Percentiles rank a stretch among this genome's conserved stretches.
phyloP scores from a whole-genome alignment of 2,113 vertebrate genomes.

The Sminthopsis crassicaudata region DNA sequence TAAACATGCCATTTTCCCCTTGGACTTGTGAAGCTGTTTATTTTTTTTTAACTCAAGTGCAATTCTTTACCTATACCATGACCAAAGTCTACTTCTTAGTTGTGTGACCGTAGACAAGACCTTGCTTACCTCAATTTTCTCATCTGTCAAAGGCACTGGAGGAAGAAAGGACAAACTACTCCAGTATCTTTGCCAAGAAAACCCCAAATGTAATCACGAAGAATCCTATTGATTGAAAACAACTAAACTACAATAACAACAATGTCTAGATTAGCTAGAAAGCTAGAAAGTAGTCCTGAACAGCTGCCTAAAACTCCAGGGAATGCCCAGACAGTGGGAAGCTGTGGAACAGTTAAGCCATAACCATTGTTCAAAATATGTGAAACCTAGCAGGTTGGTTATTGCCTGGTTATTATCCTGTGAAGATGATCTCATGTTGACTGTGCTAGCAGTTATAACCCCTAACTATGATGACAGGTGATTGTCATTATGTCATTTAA shows the following conservation, averaged over 20 bases:
- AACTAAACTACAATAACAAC: too few relatives aligned
- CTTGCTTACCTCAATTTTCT: too few relatives aligned
- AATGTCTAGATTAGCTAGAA: background rate
- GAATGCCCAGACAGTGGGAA: background rate
- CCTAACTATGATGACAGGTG: background rate
- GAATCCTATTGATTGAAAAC: too few relatives aligned
- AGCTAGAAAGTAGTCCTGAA: background rate
- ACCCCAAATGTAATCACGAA: too few relatives aligned
- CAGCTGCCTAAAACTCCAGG: background rate
- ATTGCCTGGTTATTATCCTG: background rate
- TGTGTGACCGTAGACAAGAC: too few relatives aligned
- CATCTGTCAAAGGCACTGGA: too few relatives aligned
- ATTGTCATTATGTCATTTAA: background rate
- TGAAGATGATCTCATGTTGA: background rate
- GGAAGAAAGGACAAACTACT: too few relatives aligned
- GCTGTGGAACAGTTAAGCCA: slow-evolving; percentile 1
- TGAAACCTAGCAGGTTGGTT: slow-evolving; percentile 25
- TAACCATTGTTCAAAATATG: background rate
- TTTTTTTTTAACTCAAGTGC: background rate
- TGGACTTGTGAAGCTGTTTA: background rate
- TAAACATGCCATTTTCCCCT: background rate
- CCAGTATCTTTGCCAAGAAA: too few relatives aligned
- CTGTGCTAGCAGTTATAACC: background rate
- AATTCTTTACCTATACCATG: background rate
- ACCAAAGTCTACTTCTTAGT: background rate